phyloP scores from a whole-genome alignment of 2,113 vertebrate genomes.

The Octodon degus region DNA sequence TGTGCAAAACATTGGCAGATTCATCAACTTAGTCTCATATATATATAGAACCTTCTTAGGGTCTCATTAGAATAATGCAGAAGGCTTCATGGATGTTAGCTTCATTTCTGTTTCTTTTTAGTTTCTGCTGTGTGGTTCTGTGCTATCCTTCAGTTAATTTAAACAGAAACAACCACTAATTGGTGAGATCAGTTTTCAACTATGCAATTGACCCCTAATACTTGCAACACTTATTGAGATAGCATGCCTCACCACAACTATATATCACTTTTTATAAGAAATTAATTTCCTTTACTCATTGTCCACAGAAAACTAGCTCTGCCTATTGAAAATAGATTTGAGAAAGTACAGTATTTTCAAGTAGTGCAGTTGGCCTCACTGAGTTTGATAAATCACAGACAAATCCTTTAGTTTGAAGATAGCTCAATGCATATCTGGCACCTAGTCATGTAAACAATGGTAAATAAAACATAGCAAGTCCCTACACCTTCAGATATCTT shows the following conservation, averaged over 20 bases:
- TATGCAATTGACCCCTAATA: too few species aligned
- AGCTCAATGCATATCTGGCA: neutral
- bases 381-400: neutral
- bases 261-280: neutral
- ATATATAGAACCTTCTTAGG: neutral
- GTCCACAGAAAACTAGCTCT: neutral
- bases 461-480: neutral
- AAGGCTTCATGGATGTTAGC: neutral
- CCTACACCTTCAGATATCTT: neutral
- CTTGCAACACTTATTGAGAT: neutral
- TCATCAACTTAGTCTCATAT: neutral
- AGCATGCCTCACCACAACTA: neutral
- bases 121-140: neutral
- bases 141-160: neutral
- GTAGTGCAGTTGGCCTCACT: neutral
- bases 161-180: neutral
- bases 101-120: neutral
- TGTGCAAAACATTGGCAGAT: neutral
- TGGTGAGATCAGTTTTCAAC: fast-evolving
- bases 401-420: neutral
- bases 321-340: neutral
- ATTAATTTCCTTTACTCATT: neutral
- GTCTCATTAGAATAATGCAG: neutral
- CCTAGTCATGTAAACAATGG: neutral
- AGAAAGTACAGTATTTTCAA: neutral